Base-by-base conservation (phyloP, 2,113 vertebrate species). In the Saimiri boliviensis region DNA sequence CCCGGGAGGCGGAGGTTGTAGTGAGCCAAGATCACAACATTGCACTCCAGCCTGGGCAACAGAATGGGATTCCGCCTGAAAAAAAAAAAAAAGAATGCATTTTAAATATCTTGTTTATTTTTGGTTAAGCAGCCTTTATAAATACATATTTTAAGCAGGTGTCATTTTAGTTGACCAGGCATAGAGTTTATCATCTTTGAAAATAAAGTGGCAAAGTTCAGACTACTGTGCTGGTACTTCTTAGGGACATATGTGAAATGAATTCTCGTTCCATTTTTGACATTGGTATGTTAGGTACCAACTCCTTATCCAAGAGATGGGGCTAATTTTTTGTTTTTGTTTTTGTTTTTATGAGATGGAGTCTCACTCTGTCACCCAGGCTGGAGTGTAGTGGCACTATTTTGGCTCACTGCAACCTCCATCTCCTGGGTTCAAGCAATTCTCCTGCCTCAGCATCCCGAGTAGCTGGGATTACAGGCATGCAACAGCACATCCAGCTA, bases 141-240 rank as follows among this genome's bases (percentile, higher is more conserved):
- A 94, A 82, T 23, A 71, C 35, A 42, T 76, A 66, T 91, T 93
- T 93, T 37, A 96, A 76, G 91, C 7, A 80, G 11, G 86, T 77
- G 66, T 86, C 81, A 87, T 42, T 42, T 42, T 42, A 42, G 42
- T 42, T 42, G 42, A 77, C 40, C 20, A 86, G 45, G 45, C 32
- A 19, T 89, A 95, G 27, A 73, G 83, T 84, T 89, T 97, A 4
- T 94, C 49, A 21, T 77, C 58, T 74, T 94, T 95, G 58, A 90
- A 88, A 92, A 92, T 68, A 79, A 91, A 89, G 54, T 93, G 52
- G 68, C 49, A 70, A 16, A 21, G 8, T 86, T 97, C 76, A 49
- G 45, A 92, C 16, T 52, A 74, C 35, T 45, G 47, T 82, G 19
- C 47, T 52, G 11, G 25, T 89, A 23, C 30, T 88, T 89, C 77